Percentiles rank a stretch among this genome's conserved stretches.
These are phyloP conservation scores for Danaus plexippus DNA, from an alignment of 1,140 invertebrate genomes.

Conservation along the genomic window DNA sequence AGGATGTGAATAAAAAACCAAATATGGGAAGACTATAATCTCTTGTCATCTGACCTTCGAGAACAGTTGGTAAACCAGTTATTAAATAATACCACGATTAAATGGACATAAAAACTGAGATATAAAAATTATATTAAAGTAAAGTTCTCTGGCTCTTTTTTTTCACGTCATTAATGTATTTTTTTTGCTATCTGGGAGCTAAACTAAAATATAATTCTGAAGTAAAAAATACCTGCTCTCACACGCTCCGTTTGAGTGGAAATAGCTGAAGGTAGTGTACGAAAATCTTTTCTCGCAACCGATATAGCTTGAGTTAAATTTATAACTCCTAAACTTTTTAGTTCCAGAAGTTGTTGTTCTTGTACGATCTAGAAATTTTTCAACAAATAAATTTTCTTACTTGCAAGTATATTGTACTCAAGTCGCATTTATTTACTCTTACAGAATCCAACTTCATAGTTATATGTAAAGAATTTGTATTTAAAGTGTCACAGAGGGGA, in stretches of 20 bases:
- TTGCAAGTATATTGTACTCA: slow-evolving; percentile 1
- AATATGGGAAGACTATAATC: no score
- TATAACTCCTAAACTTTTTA: slow-evolving; percentile 49
- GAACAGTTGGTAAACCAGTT: no score
- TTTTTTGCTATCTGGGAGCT: no score
- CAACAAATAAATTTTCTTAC: background rate
- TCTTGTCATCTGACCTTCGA: no score
- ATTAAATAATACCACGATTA: no score
- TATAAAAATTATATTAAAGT: no score
- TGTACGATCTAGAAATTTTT: slow-evolving; percentile 47
- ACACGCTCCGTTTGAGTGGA: slow-evolving; percentile 48
- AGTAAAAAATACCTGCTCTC: slow-evolving; percentile 43
- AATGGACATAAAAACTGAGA: no score
- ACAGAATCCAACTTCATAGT: slow-evolving; percentile 67
- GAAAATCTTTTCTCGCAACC: slow-evolving; percentile 49
- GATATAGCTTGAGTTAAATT: slow-evolving; percentile 60
- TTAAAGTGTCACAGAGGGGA: slow-evolving; percentile 77
- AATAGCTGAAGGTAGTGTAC: slow-evolving; percentile 52
- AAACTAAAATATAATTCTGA: background rate
- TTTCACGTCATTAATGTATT: no score
- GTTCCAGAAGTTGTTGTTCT: slow-evolving; percentile 50
- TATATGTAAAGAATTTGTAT: slow-evolving; percentile 73
- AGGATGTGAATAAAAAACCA: no score
- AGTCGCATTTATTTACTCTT: slow-evolving; percentile 8
- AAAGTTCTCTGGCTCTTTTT: no score